Evolutionary conservation across 2,113 vertebrate species (phyloP), one percentile per base, ranked within the genome.

Genomic region (Anarrhichthys ocellatus): DNA sequence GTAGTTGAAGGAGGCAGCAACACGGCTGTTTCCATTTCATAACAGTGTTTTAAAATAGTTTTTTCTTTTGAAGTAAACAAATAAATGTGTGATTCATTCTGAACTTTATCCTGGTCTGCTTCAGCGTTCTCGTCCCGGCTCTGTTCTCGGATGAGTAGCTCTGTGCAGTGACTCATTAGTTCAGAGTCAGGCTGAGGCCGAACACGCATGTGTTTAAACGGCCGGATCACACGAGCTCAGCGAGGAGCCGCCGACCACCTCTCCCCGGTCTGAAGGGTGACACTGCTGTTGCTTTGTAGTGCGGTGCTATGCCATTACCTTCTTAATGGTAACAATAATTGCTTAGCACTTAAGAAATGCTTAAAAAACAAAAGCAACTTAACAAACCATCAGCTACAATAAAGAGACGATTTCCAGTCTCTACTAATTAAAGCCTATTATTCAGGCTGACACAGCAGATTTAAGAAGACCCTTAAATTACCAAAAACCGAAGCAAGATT

Each of bases 251-350:
- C 65, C 5, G 61, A 29, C 2, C 48, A 73, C 69, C 76, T 79
- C 18, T 18, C 27, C 42, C 0, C 9, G 2, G 10, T 54, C 36
- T 54, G 42, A 40, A 11, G 13, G 42, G 40, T 73, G 48, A 50
- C 62, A 4, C 66, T 18, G 6, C 0, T 58, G 10, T 1, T 58
- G 9, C 18, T 59, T 52, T 38, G 2, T 38, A 72, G 66, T 24
- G 38, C 48, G 4, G 48, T 42, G 56, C 58, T 27, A 32, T 68
- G 48, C 85, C 76, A 68, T 87, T 87, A 71, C 42, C 42, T 38
- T 81, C 68, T 4, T 88, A 76, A 88, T 85, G 71, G 82, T 77
- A 61, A 62, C 36, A 69, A 32, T 70, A 76, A 83, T 83, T 83
- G 73, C 44, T 22, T 59, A 36, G 76, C 42, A 62, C 73, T 85